Conservation (phyloP, 2,888 invertebrate genomes). For the Ctenicera cuprea region DNA sequence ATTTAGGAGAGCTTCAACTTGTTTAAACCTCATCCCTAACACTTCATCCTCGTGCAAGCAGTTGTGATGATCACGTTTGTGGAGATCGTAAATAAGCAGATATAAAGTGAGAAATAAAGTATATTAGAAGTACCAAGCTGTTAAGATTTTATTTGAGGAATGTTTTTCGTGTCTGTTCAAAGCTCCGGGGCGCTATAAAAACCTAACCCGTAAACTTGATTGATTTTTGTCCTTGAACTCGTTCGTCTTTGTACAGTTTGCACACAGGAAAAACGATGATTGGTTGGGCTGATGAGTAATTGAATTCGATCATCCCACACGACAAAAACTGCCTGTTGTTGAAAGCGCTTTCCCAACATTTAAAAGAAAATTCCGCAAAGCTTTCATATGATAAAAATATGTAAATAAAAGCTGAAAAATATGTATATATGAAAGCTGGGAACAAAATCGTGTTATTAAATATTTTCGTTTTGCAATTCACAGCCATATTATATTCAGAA, state of each 20-base stretch:
- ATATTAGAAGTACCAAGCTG: constrained; percentile 42
- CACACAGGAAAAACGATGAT: constrained; percentile 42
- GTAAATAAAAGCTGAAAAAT: constrained; percentile 3
- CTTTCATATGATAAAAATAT: neutral
- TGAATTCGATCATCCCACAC: constrained; percentile 37
- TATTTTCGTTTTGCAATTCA: neutral
- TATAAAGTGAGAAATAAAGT: constrained; percentile 29
- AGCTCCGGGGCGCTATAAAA: constrained; percentile 48
- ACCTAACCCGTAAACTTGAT: constrained; percentile 49
- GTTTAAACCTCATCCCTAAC: constrained; percentile 7
- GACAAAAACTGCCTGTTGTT: constrained; percentile 34
- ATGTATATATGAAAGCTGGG: neutral
- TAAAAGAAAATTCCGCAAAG: neutral
- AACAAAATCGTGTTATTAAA: neutral
- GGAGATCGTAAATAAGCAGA: constrained; percentile 14
- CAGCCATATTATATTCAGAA: neutral
- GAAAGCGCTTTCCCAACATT: neutral
- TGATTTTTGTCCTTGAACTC: constrained; percentile 53
- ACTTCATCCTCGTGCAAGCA: neutral
- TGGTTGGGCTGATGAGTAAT: constrained; percentile 36
- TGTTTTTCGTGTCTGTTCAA: constrained; percentile 39
- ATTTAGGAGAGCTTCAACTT: constrained; percentile 19
- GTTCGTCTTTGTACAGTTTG: constrained; percentile 35
- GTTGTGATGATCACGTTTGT: neutral
- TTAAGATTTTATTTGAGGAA: constrained; percentile 48